Base-by-base conservation (phyloP, 2,888 invertebrate species). In the Parasteatoda lunata region DNA sequence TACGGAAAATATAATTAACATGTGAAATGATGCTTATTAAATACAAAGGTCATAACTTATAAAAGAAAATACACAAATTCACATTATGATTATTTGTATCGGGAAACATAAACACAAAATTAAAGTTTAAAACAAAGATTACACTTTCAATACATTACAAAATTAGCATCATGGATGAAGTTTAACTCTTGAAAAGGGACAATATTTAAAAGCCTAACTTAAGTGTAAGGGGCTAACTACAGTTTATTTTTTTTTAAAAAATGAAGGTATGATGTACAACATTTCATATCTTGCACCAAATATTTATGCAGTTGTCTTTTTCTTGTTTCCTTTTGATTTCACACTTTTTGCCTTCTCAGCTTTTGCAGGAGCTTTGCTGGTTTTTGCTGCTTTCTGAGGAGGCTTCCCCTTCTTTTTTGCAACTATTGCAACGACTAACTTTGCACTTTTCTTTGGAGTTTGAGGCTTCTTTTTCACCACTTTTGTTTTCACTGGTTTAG, bases 371-470 rank as follows among this genome's bases (percentile, higher is more conserved):
- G 66, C 47, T 66, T 52, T 73, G 48, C 49, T 81, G 66, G 11
- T 15, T 30, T 15, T 70, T 51, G 6, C 77, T 47, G 9, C 52
- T 69, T 54, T 80, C 45, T 66, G 52, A 11, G 11, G 13, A 15
- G 8, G 4, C 66, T 15, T 66, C 45, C 45, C 49, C 4, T 15
- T 70, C 49, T 66, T 80, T 30, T 51, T 51, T 48, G 80, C 70
- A 65, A 79, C 78, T 59, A 80, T 66, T 76, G 77, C 77, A 13
- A 80, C 80, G 70, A 85, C 45, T 7, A 85, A n/a, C 66, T 80
- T 80, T 15, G 71, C n/a, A 13, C 9, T 30, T 52, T 77, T 85
- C 45, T 80, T 80, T 30, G 84, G 59, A 30, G 85, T 9, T 9
- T 48, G 13, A 15, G 47, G 13, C 45, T 66, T 47, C 52, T 80